These are phyloP conservation scores for Phalanger gymnotis DNA, from an alignment of 2,797 vertebrate genomes.

Conservation along the genomic window DNA sequence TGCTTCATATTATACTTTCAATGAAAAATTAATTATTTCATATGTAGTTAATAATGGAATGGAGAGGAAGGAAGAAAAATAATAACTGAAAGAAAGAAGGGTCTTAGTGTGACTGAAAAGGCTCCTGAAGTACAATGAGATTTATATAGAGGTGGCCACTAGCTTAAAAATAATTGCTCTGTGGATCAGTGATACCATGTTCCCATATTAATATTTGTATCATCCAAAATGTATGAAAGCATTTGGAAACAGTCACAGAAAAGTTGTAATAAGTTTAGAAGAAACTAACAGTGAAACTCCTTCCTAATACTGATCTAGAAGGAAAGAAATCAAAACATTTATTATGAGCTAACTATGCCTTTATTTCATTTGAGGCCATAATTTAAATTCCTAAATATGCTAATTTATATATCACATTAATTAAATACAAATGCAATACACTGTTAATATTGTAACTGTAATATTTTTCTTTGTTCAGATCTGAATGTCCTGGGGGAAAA, in stretches of 20 bases:
- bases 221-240: too few relatives aligned
- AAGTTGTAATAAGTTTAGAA: background rate
- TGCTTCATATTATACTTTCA: background rate
- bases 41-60: background rate
- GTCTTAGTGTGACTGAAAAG: background rate
- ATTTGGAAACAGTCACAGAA: too few relatives aligned
- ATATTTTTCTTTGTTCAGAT: background rate
- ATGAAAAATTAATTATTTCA: background rate
- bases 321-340: background rate
- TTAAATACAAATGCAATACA: background rate
- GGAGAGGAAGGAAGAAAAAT: background rate
- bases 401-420: background rate
- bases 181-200: background rate
- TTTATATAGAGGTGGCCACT: background rate
- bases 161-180: background rate
- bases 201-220: background rate
- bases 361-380: slow-evolving; percentile 16
- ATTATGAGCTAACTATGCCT: background rate
- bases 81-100: background rate
- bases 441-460: background rate
- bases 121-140: background rate
- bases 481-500: background rate
- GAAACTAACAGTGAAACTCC: background rate
- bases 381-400: slow-evolving; percentile 23
- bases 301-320: background rate